phyloP scores from a whole-genome alignment of 1,140 invertebrate genomes.

The Physella acuta region DNA sequence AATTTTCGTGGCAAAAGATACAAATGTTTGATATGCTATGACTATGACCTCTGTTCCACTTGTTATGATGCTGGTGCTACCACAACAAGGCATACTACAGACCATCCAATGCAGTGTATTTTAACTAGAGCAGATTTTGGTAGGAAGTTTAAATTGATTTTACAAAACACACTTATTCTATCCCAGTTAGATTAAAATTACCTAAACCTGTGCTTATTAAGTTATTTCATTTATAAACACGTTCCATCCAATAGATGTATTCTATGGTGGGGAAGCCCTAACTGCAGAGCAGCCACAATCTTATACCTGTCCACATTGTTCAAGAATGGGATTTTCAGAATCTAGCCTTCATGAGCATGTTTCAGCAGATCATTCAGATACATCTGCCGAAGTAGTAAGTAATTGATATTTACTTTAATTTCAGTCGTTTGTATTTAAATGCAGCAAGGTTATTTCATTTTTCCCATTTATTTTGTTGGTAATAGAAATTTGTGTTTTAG shows the following conservation, averaged over 20 bases:
- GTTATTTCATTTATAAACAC: no score
- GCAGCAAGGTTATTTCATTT: no score
- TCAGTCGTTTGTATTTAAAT: no score
- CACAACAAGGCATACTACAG: conserved; percentile 86
- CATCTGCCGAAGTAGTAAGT: conserved; percentile 81
- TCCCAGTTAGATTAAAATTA: no score
- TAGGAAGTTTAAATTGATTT: conserved; percentile 30
- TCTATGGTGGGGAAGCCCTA: conserved; percentile 90
- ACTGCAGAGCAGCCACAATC: conserved; percentile 87
- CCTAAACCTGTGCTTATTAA: no score
- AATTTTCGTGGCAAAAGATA: conserved; percentile 96
- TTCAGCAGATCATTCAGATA: conserved; percentile 82
- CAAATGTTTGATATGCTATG: conserved; percentile 98
- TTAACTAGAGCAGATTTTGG: conserved; percentile 92
- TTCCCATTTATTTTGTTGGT: no score
- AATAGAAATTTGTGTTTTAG: conserved; percentile 39
- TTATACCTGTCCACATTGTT: conserved; percentile 95
- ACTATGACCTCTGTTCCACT: conserved; percentile 95
- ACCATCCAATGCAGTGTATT: conserved; percentile 98
- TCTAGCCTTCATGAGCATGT: conserved; percentile 89
- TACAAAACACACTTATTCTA: neutral
- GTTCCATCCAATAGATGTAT: conserved; percentile 88
- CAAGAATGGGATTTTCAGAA: conserved; percentile 93
- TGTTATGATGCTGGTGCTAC: conserved; percentile 94
- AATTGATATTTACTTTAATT: no score